phyloP scores from a whole-genome alignment of 2,888 invertebrate genomes.

The Aradus depressus region DNA sequence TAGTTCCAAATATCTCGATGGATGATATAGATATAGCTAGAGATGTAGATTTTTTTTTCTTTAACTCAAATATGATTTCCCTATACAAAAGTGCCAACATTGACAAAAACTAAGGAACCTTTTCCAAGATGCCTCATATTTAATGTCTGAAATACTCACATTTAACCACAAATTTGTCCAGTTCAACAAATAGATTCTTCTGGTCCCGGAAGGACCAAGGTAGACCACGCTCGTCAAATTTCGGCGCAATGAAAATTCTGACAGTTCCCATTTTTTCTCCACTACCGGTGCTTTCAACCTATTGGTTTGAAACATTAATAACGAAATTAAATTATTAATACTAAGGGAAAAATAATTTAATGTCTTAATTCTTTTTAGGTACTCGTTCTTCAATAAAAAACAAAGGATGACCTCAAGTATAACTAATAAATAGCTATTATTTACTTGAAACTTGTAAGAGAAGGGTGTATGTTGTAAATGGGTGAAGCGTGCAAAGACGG shows the following conservation, averaged over 20 bases:
- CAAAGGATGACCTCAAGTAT: background rate
- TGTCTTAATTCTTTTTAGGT: background rate
- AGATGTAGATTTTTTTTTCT: too few species aligned
- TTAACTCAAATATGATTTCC: too few species aligned
- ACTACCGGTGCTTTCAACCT: conserved; percentile 32
- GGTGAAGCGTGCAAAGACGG: conserved; percentile 59
- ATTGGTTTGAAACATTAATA: background rate
- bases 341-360: conserved; percentile 1
- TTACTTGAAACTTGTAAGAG: conserved; percentile 46
- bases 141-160: conserved; percentile 49
- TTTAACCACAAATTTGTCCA: conserved; percentile 55
- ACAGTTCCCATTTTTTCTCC: conserved; percentile 45
- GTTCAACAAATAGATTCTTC: conserved; percentile 53
- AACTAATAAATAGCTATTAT: conserved; percentile 28
- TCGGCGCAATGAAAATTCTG: conserved; percentile 58
- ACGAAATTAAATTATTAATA: too few species aligned
- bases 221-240: conserved; percentile 51
- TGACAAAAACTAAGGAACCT: too few species aligned
- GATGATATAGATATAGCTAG: too few species aligned
- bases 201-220: conserved; percentile 51
- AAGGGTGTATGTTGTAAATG: conserved; percentile 67
- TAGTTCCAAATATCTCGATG: too few species aligned
- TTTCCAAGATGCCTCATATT: too few species aligned
- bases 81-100: too few species aligned
- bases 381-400: background rate